phyloP scores from a whole-genome alignment of 2,797 vertebrate species.

The Aeoliscus strigatus region DNA sequence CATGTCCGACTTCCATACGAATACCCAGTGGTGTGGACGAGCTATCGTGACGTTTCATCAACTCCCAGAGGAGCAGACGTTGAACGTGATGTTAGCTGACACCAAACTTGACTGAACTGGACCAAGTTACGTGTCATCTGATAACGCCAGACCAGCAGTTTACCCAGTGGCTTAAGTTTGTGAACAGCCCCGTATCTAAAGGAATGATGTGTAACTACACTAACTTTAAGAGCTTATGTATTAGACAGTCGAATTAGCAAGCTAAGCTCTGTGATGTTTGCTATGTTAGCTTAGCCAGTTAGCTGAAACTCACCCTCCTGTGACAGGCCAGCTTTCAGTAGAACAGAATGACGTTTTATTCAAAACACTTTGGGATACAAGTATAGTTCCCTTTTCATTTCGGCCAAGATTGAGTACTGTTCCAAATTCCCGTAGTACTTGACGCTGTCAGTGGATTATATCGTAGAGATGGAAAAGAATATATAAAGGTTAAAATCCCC shows the following conservation, averaged over 20 bases:
- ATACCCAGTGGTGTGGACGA: background rate
- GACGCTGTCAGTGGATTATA: conserved; percentile 52
- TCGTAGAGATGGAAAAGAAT: conserved; percentile 22
- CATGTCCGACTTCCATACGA: background rate
- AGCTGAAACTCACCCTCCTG: conserved; percentile 72
- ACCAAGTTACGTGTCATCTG: conserved; percentile 61
- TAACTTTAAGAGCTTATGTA: background rate
- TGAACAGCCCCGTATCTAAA: background rate
- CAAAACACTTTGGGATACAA: conserved; percentile 44
- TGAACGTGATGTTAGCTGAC: conserved; percentile 41
- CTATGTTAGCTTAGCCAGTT: conserved; percentile 63
- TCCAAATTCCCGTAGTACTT: conserved; percentile 11
- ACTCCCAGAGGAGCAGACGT: conserved; percentile 22
- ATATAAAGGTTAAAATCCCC: conserved; percentile 63
- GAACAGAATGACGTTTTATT: conserved; percentile 53
- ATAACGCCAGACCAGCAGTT: conserved; percentile 6
- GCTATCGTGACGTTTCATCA: conserved; percentile 1
- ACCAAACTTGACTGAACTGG: conserved; percentile 53
- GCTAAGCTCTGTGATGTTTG: conserved; percentile 50
- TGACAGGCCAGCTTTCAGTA: conserved; percentile 70
- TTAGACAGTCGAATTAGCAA: conserved; percentile 7
- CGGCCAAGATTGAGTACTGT: background rate
- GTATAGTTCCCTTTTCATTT: conserved; percentile 17
- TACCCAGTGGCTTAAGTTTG: background rate
- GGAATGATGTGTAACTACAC: background rate